A percentile compares a stretch with the other conserved stretches of the same genome.
Evolutionary conservation across 23 tunicate genomes (phyloP).

Genomic region (Styela clava): DNA sequence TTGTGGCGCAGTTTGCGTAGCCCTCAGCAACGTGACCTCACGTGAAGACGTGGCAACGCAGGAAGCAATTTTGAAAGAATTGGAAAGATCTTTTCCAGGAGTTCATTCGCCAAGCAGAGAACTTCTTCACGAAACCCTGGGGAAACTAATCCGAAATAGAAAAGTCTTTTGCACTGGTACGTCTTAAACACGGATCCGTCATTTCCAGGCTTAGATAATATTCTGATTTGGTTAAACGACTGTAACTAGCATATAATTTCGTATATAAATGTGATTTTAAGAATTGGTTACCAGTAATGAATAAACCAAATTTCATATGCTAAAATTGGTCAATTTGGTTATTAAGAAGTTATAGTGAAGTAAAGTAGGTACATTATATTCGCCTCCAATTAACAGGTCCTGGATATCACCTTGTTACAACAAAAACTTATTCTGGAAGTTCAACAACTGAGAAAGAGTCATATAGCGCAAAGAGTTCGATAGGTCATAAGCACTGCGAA

Average conservation of each 20-base stretch:
- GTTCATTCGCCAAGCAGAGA: conserved; percentile 3
- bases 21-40: conserved; percentile 4
- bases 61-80: neutral
- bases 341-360: too few relatives aligned
- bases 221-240: too few relatives aligned
- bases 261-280: too few relatives aligned
- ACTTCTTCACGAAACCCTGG: neutral
- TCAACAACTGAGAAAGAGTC: neutral
- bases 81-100: neutral
- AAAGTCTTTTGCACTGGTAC: conserved; percentile 6
- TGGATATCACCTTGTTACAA: neutral
- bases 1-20: neutral
- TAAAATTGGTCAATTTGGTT: too few relatives aligned
- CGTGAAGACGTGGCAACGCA: conserved; percentile 1
- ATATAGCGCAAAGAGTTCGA: neutral
- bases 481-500: neutral
- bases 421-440: conserved; percentile 1
- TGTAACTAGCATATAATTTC: too few relatives aligned
- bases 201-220: neutral
- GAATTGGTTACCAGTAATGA: too few relatives aligned
- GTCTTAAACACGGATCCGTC: neutral
- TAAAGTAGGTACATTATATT: too few relatives aligned
- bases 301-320: too few relatives aligned
- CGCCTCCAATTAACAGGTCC: conserved; percentile 9
- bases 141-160: neutral